These are phyloP conservation scores for Bibio marci DNA, from an alignment of 2,888 invertebrate genomes.

Conservation along the genomic window DNA sequence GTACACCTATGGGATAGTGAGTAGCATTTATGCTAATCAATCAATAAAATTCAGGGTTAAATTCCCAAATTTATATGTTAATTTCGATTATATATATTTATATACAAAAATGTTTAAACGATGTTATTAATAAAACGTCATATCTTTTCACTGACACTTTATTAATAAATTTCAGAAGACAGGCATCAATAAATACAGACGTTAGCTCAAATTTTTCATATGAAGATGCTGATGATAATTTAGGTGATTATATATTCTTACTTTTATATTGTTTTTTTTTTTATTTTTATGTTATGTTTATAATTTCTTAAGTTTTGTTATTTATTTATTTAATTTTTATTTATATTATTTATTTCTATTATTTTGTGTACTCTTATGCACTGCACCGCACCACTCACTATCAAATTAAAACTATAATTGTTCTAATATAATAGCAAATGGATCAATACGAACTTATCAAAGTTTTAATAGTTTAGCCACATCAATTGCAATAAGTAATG, in stretches of 20 bases:
- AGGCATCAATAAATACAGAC: conserved; percentile 1
- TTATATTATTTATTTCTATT: not conserved
- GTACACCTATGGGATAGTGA: too few relatives aligned
- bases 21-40: too few relatives aligned
- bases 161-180: not conserved
- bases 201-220: conserved; percentile 3
- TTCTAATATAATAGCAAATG: not conserved
- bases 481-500: conserved; percentile 27
- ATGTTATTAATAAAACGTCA: too few relatives aligned
- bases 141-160: not conserved
- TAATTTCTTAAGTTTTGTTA: not conserved
- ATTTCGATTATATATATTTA: too few relatives aligned
- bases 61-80: too few relatives aligned
- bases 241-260: not conserved
- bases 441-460: conserved; percentile 28
- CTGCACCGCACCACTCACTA: not conserved
- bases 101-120: too few relatives aligned
- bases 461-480: conserved; percentile 31
- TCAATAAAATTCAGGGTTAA: not conserved
- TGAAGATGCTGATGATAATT: not conserved
- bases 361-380: not conserved
- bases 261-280: not conserved
- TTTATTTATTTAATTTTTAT: conserved; percentile 1
- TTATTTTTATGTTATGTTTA: not conserved
- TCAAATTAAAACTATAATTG: too few relatives aligned